Evolutionary conservation across 2,888 invertebrate species (phyloP).

Genomic region (Silvanus unidentatus): DNA sequence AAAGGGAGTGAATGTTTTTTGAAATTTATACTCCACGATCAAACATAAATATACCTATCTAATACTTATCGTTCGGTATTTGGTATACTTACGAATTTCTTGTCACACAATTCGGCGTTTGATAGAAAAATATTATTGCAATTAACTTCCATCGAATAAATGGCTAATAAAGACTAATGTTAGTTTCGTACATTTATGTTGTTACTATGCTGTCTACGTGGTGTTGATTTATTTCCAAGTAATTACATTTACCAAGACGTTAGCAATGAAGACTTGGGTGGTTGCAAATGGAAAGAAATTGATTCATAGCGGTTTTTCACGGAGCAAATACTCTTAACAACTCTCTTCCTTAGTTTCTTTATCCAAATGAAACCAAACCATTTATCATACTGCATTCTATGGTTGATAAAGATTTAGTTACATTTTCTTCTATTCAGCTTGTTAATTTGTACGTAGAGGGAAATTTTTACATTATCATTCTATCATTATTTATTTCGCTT

Average conservation of each 20-base stretch:
- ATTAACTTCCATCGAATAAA: too few relatives aligned
- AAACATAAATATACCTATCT: too few relatives aligned
- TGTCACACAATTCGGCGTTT: too few relatives aligned
- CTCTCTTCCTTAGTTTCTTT: constrained; percentile 33
- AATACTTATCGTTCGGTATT: too few relatives aligned
- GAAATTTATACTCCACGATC: too few relatives aligned
- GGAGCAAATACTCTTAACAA: constrained; percentile 38
- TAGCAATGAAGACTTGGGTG: constrained; percentile 31
- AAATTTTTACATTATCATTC: constrained; percentile 44
- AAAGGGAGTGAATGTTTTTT: too few relatives aligned
- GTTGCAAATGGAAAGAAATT: constrained; percentile 37
- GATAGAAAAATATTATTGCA: too few relatives aligned
- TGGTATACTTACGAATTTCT: too few relatives aligned
- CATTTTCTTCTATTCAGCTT: constrained; percentile 38
- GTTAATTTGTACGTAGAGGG: constrained; percentile 39
- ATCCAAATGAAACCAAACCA: constrained; percentile 40
- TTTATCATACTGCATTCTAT: constrained; percentile 43
- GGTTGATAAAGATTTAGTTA: constrained; percentile 47
- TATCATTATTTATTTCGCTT: constrained; percentile 43
- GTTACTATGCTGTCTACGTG: constrained; percentile 31
- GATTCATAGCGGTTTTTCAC: constrained; percentile 34
- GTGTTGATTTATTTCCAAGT: constrained; percentile 42
- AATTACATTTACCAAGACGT: constrained; percentile 39
- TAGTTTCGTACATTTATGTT: too few relatives aligned
- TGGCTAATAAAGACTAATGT: too few relatives aligned